Base-by-base conservation (phyloP, 2,888 invertebrate genomes). In the Sminthurinus aureus region DNA sequence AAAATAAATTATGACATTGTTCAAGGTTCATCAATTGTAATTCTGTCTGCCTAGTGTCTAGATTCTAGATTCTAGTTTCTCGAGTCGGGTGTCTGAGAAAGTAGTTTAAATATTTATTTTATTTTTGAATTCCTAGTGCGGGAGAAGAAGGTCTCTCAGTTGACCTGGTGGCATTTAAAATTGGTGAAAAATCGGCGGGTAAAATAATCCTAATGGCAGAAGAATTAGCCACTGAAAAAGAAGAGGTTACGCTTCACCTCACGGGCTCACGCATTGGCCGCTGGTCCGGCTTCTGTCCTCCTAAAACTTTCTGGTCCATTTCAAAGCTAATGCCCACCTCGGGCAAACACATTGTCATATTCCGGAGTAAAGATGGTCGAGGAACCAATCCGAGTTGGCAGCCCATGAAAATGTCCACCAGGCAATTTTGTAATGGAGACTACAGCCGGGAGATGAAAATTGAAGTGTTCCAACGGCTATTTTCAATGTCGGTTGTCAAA, bases 351-450 rank as follows among this genome's bases (percentile, higher is more conserved):
- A n/a, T n/a, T n/a, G 90, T 92, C 11, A 92, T 92, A 0, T 91
- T 92, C 91, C 85, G 92, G 91, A 20, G 88, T 91, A 92, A 92
- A 89, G 91, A 91, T 76, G 91, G 91, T 88, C 91, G 91, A 84
- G 92, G 91, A 11, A 88, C 91, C 71, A 91, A 92, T 88, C 93
- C 93, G 15, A 58, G n/a, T 18, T 82, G 82, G 82, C 13, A 15
- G 0, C 77, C 77, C 0, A n/a, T 82, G 84, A 90, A 90, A 3
- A 87, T 92, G 20, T 89, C 91, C 38, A 90, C 91, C 0, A 89
- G 91, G 69, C 89, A 90, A 11, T 89, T 93, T 71, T 92, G 92
- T 88, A 91, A 91, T 87, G 92, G 91, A 12, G 92, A 93, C 87
- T 90, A 91, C 88, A 91, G 92, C 85, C 90, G 93, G 82, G 90